These are phyloP conservation scores for Mus musculus DNA, from an alignment of 2,113 vertebrate species.

Conservation along the genomic window DNA sequence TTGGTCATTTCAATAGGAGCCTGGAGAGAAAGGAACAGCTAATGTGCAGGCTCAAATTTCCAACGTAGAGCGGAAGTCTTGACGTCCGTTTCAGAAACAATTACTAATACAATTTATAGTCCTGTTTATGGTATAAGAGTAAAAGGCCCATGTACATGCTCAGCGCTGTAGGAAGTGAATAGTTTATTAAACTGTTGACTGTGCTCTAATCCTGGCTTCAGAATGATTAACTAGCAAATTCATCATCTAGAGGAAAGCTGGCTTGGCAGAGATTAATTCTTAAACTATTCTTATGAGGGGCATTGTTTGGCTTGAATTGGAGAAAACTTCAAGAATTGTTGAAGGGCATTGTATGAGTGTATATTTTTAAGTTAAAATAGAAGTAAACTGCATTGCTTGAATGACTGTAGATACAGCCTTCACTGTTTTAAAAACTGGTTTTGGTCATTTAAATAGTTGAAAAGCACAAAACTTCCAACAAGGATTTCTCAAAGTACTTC, in stretches of 20 bases:
- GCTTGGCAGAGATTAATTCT: conserved; percentile 78
- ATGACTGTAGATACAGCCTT: background rate
- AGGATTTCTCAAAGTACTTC: background rate
- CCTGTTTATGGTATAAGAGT: conserved; percentile 73
- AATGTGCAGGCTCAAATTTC: background rate
- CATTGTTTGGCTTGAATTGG: conserved; percentile 73
- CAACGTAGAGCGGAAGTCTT: conserved; percentile 70
- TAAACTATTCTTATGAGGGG: conserved; percentile 77
- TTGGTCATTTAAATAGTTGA: conserved; percentile 2
- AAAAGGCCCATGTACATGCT: conserved; percentile 69
- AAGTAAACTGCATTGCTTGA: background rate
- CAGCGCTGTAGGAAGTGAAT: conserved; percentile 73
- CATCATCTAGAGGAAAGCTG: conserved; percentile 77
- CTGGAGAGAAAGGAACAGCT: background rate
- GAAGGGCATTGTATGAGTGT: background rate
- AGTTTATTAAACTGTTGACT: conserved; percentile 80
- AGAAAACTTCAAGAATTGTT: conserved; percentile 68
- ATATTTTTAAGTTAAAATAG: conserved; percentile 40
- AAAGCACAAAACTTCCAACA: conserved; percentile 29
- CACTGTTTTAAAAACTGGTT: conserved; percentile 40
- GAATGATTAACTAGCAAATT: conserved; percentile 83
- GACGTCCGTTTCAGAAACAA: conserved; percentile 77
- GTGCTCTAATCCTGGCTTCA: conserved; percentile 78
- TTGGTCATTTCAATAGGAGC: conserved; percentile 45
- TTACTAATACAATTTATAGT: conserved; percentile 80